Base-by-base conservation (phyloP, 2,797 vertebrate genomes). In the Diglossa cyanea region DNA sequence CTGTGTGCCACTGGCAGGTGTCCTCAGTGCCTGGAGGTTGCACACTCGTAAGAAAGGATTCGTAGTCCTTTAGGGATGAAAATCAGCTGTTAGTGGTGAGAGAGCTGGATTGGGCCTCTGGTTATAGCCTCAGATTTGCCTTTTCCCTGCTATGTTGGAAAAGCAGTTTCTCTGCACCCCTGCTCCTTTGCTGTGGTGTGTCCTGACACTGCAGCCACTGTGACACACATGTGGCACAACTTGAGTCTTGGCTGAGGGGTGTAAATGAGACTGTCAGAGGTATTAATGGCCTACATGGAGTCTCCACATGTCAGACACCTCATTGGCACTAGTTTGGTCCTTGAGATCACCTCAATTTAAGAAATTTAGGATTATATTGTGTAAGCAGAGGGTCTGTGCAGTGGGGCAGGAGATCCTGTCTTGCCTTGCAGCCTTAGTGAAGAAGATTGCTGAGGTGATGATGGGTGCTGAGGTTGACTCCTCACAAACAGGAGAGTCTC, bases 161-260 rank as follows among this genome's bases (percentile, higher is more conserved):
- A 88, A 88, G 47, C 6, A 9, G 40, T 75, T 88, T 94, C 35
- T 72, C 45, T 68, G 63, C 3, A 0, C 26, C 30, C 23, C 35
- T 61, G 16, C 47, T 72, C 23, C 83, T 76, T 76, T 55, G 33
- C 45, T 53, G 53, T 3, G 0, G 0, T 51, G 17, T 78, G 58
- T 85, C 15, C 2, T 2, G 1, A 5, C 1, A 0, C 31, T 33
- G 30, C 23, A 50, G 35, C 57, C 74, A 23, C 53, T 48, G 85
- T 0, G 1, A 9, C 3, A 6, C 26, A 31, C 73, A 10, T n/a
- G 40, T 45, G 17, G 18, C 4, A 1, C 30, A 11, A 4, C 62
- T 78, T 16, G 0, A 0, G 4, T 26, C 60, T 35, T 39, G 58
- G 11, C 50, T 45, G 25, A 75, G 51, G 67, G 25, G 2, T 30